Evolutionary conservation across 2,113 vertebrate species (phyloP).

Genomic region (Semicossyphus pulcher): DNA sequence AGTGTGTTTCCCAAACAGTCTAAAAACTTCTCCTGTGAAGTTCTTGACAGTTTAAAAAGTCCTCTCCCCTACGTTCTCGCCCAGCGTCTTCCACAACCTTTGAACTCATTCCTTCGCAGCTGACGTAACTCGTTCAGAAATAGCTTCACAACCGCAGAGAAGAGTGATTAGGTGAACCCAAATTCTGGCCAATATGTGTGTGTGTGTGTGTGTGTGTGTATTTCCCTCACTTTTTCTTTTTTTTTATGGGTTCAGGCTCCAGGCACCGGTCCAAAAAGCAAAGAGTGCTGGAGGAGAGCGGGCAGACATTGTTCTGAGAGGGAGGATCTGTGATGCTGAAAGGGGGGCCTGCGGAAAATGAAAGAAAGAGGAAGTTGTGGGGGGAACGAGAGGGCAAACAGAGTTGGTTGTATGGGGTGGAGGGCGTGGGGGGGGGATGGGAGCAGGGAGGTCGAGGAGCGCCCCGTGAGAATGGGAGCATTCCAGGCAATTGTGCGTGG

Average conservation of each 20-base stretch:
- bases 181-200: slow-evolving; percentile 37
- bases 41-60: not conserved
- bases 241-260: slow-evolving; percentile 70
- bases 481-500: slow-evolving; percentile 60
- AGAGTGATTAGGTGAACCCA: slow-evolving; percentile 73
- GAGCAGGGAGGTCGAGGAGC: slow-evolving; percentile 47
- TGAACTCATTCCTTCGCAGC: slow-evolving; percentile 56
- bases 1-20: too few species aligned
- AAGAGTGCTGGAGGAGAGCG: slow-evolving; percentile 58
- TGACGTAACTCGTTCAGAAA: slow-evolving; percentile 79
- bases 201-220: slow-evolving; percentile 31
- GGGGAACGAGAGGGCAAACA: slow-evolving; percentile 71
- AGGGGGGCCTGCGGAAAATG: slow-evolving; percentile 63
- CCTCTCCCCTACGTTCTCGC: slow-evolving; percentile 7
- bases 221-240: slow-evolving; percentile 37
- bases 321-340: slow-evolving; percentile 65
- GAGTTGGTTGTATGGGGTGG: slow-evolving; percentile 43
- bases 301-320: slow-evolving; percentile 75
- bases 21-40: too few species aligned
- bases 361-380: slow-evolving; percentile 76
- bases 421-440: slow-evolving; percentile 13
- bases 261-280: slow-evolving; percentile 68
- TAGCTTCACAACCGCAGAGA: slow-evolving; percentile 71
- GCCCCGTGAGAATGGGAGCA: slow-evolving; percentile 68
- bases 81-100: slow-evolving; percentile 41